Base-by-base conservation (phyloP, 92 coral and sea anemone genomes). In the Porites lobata region DNA sequence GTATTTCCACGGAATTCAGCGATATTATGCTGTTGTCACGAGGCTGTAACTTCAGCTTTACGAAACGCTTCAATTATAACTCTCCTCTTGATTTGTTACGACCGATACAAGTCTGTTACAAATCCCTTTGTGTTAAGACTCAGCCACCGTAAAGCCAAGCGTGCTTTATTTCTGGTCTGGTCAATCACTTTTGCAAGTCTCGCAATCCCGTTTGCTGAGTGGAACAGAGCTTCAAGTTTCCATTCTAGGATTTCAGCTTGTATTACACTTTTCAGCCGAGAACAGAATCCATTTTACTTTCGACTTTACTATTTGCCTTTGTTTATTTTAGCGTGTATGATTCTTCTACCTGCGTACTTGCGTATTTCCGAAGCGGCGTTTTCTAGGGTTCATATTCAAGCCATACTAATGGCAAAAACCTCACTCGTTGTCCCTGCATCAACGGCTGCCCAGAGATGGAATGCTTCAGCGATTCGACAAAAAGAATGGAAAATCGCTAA, bases 401-500 rank as follows among this genome's bases (percentile, higher is more conserved):
- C 81, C 15, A 85, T 24, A 4, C n/a, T 86, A 51, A 86, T 95
- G 51, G 96, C 87, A 1, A 72, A 87, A 56, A 90, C 98, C 0
- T 91, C 98, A 1, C 38, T 95, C n/a, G 75, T 95, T 1, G 84
- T 95, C 10, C 92, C 94, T 9, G 84, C 87, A 6, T 58, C 72
- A 5, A 29, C 65, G 11, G 75, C 86, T 24, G 78, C 86, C 32
- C 85, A 86, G 18, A 71, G 94, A 10, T 22, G 83, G n/a, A 71
- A 85, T n/a, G 76, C 89, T 9, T 79, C 85, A 19, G 65, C 85
- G 14, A 20, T 84, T 4, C 82, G 93, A 32, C 96, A 93, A 86
- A 94, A 90, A 51, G 96, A 95, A 67, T 88, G 92, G 93, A 89
- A 92, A 11, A 92, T 95, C 63, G 98, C 96, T 24, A 95, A 95